phyloP scores from a whole-genome alignment of 1,140 invertebrate genomes.

The Leptinotarsa lineolata region DNA sequence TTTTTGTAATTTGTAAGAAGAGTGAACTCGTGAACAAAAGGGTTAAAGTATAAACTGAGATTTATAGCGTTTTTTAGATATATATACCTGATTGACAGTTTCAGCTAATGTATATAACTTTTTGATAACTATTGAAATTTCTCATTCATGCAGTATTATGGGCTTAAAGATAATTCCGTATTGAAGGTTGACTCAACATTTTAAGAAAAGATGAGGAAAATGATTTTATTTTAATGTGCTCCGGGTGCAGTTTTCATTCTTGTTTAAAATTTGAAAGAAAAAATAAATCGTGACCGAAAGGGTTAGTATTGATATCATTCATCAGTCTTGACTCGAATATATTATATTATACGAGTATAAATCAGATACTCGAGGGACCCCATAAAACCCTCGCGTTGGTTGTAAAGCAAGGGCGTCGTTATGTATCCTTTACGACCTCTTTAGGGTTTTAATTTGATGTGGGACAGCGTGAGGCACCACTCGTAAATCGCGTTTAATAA shows the following conservation, averaged over 20 bases:
- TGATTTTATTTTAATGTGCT: not conserved
- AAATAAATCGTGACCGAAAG: not conserved
- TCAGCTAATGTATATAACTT: too few relatives aligned
- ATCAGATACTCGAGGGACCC: too few relatives aligned
- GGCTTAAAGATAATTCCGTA: too few relatives aligned
- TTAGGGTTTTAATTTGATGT: conserved; percentile 1
- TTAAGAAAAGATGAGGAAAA: not conserved
- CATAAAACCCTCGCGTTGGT: too few relatives aligned
- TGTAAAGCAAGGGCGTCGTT: not conserved
- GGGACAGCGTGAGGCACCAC: not conserved
- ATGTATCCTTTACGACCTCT: not conserved
- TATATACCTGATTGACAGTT: too few relatives aligned
- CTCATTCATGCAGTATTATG: too few relatives aligned
- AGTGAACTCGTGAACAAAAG: too few relatives aligned
- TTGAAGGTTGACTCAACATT: too few relatives aligned
- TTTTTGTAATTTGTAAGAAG: too few relatives aligned
- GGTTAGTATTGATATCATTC: not conserved
- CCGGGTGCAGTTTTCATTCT: not conserved
- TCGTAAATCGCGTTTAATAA: conserved; percentile 5
- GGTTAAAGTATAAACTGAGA: too few relatives aligned
- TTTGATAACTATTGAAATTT: too few relatives aligned
- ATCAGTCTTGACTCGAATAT: not conserved
- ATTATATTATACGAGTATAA: not conserved
- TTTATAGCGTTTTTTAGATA: too few relatives aligned
- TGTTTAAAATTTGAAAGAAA: not conserved